Evolutionary conservation across 2,888 invertebrate species (phyloP), one percentile per base, ranked within the genome.

Genomic region (Pachydiplax longipennis): DNA sequence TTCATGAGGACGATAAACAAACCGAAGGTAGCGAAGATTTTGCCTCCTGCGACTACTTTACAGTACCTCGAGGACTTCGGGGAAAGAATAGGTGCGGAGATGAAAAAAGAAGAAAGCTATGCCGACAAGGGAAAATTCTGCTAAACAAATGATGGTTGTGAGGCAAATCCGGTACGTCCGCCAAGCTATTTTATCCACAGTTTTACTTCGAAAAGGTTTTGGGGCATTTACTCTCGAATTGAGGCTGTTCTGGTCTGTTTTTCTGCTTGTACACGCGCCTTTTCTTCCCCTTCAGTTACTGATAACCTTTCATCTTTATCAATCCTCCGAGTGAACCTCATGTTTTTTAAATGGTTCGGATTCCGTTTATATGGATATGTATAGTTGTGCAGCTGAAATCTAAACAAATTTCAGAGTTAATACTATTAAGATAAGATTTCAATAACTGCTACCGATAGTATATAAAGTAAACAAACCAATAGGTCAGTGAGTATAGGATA

Each of bases 1-100:
- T 83, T 83, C 83, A 58, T 58, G 83, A 83, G 83, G 53, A 35
- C 58, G 53, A 83, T 83, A 83, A 83, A 83, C 83, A 53, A 53
- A 31, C 58, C 83, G 53, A 25, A 40, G 44, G 82, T 13, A 0
- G 48, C 22, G 31, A 31, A 22, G 13, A 25, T 58, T 83, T 58
- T n/a, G 35, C 83, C 83, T 53, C 1, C 83, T 18, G 15, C 8
- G 53, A 53, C 53, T 48, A 31, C 53, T 83, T 83, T 83, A 83
- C 35, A 58, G 83, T 35, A 83, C 53, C 13, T 10, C 13, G 31
- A 35, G 35, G 35, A 58, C 44, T 48, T 48, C 48, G 48, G 53
- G 35, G 83, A 58, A 6, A 44, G 58, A 83, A 83, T 25, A 35
- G 83, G 58, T n/a, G 31, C 25, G 25, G 31, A 31, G 83, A 1